phyloP scores from a whole-genome alignment of 92 coral and sea anemone species.

The Nematostella vectensis region DNA sequence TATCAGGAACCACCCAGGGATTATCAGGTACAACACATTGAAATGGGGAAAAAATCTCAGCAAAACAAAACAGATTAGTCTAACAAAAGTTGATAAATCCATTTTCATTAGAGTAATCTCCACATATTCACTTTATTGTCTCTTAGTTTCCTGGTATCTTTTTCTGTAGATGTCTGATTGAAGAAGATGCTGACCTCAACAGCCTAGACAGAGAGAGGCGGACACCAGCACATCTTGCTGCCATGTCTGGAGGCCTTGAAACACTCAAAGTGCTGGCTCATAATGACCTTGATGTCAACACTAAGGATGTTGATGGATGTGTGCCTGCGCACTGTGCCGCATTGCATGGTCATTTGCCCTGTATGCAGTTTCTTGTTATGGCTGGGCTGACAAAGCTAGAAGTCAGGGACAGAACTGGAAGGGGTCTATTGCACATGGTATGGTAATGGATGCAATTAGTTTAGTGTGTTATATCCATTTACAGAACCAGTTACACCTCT shows the following conservation, averaged over 20 bases:
- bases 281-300: slow-evolving; percentile 71
- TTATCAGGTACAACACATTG: slow-evolving; percentile 61
- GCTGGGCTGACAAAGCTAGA: slow-evolving; percentile 63
- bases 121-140: no score
- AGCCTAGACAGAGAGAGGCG: slow-evolving; percentile 67
- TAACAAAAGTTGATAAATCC: no score
- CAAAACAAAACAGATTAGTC: no score
- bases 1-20: slow-evolving; percentile 57
- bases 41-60: no score
- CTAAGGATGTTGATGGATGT: slow-evolving; percentile 66
- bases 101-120: no score
- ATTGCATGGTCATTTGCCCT: slow-evolving; percentile 49
- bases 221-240: slow-evolving; percentile 84
- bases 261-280: slow-evolving; percentile 76
- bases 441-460: no score
- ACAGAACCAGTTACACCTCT: background rate
- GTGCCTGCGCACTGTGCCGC: slow-evolving; percentile 82
- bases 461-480: background rate
- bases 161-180: slow-evolving; percentile 55
- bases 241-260: slow-evolving; percentile 58
- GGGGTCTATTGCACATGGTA: slow-evolving; percentile 76
- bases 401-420: slow-evolving; percentile 65
- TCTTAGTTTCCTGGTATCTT: no score
- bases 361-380: slow-evolving; percentile 59
- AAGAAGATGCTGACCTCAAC: slow-evolving; percentile 56